Conservation (phyloP, 2,797 vertebrate genomes). For the Scyliorhinus canicula region DNA sequence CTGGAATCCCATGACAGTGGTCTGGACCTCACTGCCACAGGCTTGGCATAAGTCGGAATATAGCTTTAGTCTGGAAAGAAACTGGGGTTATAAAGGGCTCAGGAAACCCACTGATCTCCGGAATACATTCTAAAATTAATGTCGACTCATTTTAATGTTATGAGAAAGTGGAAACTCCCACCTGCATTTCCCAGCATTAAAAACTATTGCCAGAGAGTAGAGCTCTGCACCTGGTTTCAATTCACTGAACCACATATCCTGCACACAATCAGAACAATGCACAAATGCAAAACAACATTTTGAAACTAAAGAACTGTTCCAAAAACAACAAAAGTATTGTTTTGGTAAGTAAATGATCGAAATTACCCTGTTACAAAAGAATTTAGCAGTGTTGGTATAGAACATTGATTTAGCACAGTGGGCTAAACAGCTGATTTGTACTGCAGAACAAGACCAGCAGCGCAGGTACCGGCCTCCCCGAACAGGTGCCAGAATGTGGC, state of each 20-base stretch:
- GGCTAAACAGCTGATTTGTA: too few species aligned
- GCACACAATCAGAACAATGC: not conserved
- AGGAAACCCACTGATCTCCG: not conserved
- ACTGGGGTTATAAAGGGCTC: not conserved
- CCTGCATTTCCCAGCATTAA: not conserved
- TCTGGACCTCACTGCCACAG: not conserved
- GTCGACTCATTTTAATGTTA: not conserved
- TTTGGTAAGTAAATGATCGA: not conserved
- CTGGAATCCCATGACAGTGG: not conserved
- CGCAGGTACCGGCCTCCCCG: too few species aligned
- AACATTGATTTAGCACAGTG: too few species aligned
- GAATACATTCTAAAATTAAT: not conserved
- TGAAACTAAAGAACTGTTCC: not conserved
- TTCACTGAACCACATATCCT: not conserved
- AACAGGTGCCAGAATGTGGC: too few species aligned
- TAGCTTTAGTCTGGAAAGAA: not conserved
- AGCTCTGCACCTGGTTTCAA: not conserved
- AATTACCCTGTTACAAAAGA: not conserved
- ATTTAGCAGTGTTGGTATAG: not conserved
- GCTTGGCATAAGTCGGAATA: not conserved
- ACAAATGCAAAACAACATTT: not conserved
- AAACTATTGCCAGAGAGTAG: not conserved
- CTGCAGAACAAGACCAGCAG: too few species aligned
- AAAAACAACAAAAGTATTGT: not conserved
- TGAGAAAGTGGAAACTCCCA: not conserved